Conservation (phyloP, 2,113 vertebrate genomes). For the Calyptomena viridis region DNA sequence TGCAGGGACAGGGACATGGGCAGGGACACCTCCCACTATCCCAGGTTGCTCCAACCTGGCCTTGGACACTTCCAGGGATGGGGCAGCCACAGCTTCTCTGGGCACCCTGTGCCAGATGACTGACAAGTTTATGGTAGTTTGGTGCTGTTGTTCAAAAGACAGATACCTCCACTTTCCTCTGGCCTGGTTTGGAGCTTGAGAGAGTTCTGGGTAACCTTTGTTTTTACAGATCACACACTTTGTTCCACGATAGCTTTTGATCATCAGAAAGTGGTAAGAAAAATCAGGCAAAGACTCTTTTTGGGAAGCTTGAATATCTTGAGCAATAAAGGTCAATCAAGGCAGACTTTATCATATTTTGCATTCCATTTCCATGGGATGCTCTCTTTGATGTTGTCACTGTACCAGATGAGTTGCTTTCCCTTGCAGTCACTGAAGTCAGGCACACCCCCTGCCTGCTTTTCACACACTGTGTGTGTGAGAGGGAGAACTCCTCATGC, state of each 20-base stretch:
- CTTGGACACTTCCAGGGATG: background rate
- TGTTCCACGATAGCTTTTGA: background rate
- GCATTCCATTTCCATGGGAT: background rate
- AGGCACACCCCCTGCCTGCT: background rate
- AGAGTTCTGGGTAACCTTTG: background rate
- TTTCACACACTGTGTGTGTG: background rate
- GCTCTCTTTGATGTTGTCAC: fast-evolving
- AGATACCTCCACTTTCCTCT: background rate
- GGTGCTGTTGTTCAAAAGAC: background rate
- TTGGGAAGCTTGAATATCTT: background rate
- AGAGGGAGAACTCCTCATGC: background rate
- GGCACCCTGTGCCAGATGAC: background rate
- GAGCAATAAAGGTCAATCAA: background rate
- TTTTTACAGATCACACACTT: background rate
- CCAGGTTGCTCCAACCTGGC: background rate
- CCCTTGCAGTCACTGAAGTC: background rate
- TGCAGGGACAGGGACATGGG: too few species aligned
- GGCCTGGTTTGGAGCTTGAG: background rate
- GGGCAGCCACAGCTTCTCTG: background rate
- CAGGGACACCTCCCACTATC: background rate
- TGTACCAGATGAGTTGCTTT: background rate
- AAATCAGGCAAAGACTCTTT: background rate
- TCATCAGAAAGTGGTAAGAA: background rate
- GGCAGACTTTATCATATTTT: background rate
- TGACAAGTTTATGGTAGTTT: background rate